Base-by-base conservation (phyloP, 2,888 invertebrate genomes). In the Rosalia funebris region DNA sequence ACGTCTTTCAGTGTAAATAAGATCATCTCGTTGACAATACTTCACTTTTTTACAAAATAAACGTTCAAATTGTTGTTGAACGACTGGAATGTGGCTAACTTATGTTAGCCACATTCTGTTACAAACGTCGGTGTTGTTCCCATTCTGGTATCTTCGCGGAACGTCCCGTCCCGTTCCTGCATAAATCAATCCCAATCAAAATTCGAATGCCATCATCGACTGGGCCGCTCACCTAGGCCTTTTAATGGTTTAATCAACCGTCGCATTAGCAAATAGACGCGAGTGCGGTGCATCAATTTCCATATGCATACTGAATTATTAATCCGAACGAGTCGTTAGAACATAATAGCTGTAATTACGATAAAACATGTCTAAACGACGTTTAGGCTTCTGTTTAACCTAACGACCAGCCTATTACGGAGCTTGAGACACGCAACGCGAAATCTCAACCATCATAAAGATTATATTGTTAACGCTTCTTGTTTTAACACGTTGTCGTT, bases 331-430 rank as follows among this genome's bases (percentile, higher is more conserved):
- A 50, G 42, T 54, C 54, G 59, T 62, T 64, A 61, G 64, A 64
- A 48, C 42, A 31, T 61, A 64, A 61, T 64, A 45, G 53, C 48
- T 48, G 64, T 57, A 59, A 64, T 64, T 64, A 64, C 60, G 47
- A 36, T 50, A 41, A 48, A 57, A 63, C 63, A 45, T 53, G 63
- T 56, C 48, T 57, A 60, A 63, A 58, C 44, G 57, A 16, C 59
- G 57, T 55, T 64, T 60, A 52, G 60, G 60, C 60, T 64, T 56
- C 63, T 64, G 63, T 64, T 64, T 52, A 56, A 53, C 53, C 61
- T 61, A 61, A 61, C 57, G 57, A 64, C 55, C 55, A 41, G 37
- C 54, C 57, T 61, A 52, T 63, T 63, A 60, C 50, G 46, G 48
- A 52, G 54, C 55, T 32, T 37, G 34, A 59, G 56, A 55, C 62